A percentile compares a stretch with the other conserved stretches of the same genome.
These are phyloP conservation scores for Cinara cedri DNA, from an alignment of 2,888 invertebrate species.

Conservation along the genomic window DNA sequence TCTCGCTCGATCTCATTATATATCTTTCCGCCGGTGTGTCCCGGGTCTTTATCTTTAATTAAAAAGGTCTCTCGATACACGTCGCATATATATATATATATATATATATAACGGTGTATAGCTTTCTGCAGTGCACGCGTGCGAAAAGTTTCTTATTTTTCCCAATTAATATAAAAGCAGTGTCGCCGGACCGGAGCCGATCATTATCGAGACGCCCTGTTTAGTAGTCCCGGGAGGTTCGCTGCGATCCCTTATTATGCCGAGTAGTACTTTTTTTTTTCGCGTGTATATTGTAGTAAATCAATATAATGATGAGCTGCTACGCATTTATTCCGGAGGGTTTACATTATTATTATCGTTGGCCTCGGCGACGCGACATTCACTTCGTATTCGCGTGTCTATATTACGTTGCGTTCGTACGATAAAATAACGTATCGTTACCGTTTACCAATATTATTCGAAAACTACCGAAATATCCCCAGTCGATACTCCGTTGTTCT, in stretches of 20 bases:
- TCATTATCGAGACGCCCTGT: conserved; percentile 49
- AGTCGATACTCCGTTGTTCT: too few species aligned
- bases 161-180: conserved; percentile 57
- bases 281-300: not conserved
- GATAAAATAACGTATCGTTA: too few species aligned
- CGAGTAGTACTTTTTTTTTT: conserved; percentile 16
- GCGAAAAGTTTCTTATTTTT: conserved; percentile 52
- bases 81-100: conserved; percentile 20
- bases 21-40: conserved; percentile 9
- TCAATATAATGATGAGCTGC: conserved; percentile 39
- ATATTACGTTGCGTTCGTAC: too few species aligned
- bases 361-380: too few species aligned
- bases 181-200: conserved; percentile 50
- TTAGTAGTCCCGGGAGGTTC: conserved; percentile 43
- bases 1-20: not conserved
- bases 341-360: too few species aligned
- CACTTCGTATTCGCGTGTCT: too few species aligned
- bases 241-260: conserved; percentile 31
- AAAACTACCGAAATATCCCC: too few species aligned
- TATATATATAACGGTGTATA: conserved; percentile 15
- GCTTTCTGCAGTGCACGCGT: conserved; percentile 29
- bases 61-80: conserved; percentile 48
- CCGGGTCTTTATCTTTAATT: conserved; percentile 54
- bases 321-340: not conserved
- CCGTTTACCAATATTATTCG: too few species aligned